phyloP scores from a whole-genome alignment of 2,797 vertebrate genomes.

The Sebastes trivittatus region DNA sequence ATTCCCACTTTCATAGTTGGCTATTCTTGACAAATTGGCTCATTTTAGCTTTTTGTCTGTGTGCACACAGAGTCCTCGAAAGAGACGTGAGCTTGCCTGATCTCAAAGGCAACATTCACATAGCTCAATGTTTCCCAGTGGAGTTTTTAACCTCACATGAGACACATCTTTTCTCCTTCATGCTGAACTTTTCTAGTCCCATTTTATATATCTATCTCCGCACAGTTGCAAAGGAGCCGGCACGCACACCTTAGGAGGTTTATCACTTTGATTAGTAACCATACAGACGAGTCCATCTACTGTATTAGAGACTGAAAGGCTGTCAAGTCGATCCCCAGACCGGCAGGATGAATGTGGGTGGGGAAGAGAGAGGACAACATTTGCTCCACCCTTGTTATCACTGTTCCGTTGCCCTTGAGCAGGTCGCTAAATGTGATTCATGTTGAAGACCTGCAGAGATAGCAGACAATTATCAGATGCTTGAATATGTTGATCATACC shows the following conservation, averaged over 20 bases:
- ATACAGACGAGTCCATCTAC: not conserved
- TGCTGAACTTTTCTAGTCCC: not conserved
- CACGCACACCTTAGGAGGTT: not conserved
- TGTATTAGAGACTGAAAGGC: not conserved
- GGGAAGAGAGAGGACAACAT: not conserved
- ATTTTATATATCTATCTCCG: not conserved
- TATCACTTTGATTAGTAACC: not conserved
- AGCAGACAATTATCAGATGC: too few species aligned
- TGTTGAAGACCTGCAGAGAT: too few species aligned
- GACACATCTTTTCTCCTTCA: not conserved
- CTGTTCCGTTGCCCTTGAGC: not conserved
- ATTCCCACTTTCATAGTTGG: slow-evolving; percentile 18
- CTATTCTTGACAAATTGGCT: slow-evolving; percentile 24
- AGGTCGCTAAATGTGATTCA: too few species aligned
- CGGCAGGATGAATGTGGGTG: not conserved
- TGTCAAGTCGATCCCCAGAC: not conserved
- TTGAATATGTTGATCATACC: too few species aligned
- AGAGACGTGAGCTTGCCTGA: not conserved
- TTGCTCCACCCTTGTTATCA: not conserved
- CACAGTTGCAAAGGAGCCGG: not conserved
- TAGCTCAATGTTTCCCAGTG: not conserved
- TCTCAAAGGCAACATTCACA: not conserved
- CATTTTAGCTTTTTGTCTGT: not conserved
- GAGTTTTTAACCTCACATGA: not conserved
- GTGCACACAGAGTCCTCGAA: not conserved